Evolutionary conservation across 2,797 vertebrate genomes (phyloP).

Genomic region (Spondyliosoma cantharus): DNA sequence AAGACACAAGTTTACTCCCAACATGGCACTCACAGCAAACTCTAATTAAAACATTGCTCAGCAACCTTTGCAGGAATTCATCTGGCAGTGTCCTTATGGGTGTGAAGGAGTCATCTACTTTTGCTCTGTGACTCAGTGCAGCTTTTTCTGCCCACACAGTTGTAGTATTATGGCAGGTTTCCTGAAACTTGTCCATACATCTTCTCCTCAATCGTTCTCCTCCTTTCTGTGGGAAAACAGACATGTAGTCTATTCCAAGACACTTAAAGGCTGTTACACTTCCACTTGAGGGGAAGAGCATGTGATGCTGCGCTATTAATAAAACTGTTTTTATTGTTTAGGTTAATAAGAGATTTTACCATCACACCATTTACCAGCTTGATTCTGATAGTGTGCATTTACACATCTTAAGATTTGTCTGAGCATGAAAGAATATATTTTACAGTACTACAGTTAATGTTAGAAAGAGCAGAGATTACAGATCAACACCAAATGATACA

Average conservation of each 20-base stretch:
- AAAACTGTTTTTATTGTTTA: not conserved
- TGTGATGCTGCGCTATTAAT: not conserved
- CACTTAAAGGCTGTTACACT: not conserved
- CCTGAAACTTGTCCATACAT: constrained; percentile 19
- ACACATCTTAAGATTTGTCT: not conserved
- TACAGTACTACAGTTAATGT: not conserved
- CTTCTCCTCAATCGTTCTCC: constrained; percentile 14
- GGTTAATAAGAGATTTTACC: not conserved
- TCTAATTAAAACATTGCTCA: constrained; percentile 20
- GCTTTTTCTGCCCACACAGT: constrained; percentile 7
- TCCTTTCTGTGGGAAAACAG: constrained; percentile 3
- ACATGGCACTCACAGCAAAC: not conserved
- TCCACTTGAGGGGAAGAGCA: not conserved
- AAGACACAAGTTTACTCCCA: not conserved
- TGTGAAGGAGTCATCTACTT: constrained; percentile 21
- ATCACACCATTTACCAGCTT: not conserved
- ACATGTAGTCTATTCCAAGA: not conserved
- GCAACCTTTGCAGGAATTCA: not conserved
- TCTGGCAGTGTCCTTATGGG: not conserved
- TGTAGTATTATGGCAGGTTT: constrained; percentile 5
- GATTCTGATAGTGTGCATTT: no score
- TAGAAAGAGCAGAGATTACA: no score
- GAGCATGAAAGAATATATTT: not conserved
- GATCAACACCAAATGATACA: no score
- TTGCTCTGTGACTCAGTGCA: constrained; percentile 33